Evolutionary conservation across 2,888 invertebrate species (phyloP).

Genomic region (Mythimna impura): DNA sequence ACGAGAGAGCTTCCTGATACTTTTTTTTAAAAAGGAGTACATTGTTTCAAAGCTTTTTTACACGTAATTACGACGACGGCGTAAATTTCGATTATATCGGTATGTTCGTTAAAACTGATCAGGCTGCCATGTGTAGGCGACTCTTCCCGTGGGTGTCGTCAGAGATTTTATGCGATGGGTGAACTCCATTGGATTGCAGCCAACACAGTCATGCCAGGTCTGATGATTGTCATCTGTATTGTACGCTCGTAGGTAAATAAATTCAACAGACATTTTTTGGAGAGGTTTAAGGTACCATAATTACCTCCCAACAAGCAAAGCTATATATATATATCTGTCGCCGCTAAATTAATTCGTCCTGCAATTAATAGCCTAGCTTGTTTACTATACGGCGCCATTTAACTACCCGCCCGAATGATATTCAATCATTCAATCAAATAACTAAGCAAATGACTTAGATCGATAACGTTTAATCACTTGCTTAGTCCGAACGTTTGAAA

Average conservation of each 20-base stretch:
- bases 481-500: no score
- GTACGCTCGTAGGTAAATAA: neutral
- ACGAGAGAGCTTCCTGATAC: conserved; percentile 24
- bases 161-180: conserved; percentile 38
- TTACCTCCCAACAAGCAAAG: neutral
- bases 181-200: conserved; percentile 7
- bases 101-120: conserved; percentile 27
- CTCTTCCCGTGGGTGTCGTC: conserved; percentile 30
- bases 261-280: neutral
- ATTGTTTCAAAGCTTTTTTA: conserved; percentile 24
- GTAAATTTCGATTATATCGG: conserved; percentile 21
- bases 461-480: no score
- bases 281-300: neutral
- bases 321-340: no score
- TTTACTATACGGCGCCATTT: no score
- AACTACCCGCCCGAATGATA: no score
- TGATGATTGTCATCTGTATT: conserved; percentile 29
- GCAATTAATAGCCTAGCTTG: no score
- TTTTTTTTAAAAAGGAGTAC: conserved; percentile 16
- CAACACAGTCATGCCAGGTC: conserved; percentile 6
- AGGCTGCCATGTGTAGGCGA: neutral
- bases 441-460: no score
- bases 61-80: conserved; percentile 26
- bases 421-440: no score
- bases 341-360: no score